A percentile compares a stretch with the other conserved stretches of the same genome.
Conservation (phyloP, 2,888 invertebrate genomes). For the Andrena dorsata region DNA sequence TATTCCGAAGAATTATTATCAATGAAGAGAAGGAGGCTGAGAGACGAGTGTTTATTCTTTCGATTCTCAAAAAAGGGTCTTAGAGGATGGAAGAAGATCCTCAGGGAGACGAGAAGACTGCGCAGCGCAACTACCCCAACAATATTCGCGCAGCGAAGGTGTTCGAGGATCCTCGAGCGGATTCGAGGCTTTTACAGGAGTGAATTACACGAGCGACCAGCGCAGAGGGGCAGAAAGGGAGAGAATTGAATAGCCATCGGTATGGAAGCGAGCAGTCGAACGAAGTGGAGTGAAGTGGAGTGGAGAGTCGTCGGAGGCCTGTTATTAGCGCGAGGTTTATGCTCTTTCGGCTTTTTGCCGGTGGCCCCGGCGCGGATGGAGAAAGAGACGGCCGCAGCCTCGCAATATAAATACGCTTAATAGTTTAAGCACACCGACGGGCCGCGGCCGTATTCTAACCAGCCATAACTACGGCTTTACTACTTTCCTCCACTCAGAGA, state of each 20-base stretch:
- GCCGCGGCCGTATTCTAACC: conserved; percentile 82
- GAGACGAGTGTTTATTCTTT: not conserved
- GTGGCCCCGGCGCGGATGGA: conserved; percentile 74
- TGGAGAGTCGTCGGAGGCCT: conserved; percentile 81
- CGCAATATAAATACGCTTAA: conserved; percentile 85
- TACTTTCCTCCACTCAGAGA: conserved; percentile 76
- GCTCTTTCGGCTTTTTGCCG: conserved; percentile 84
- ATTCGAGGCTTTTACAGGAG: not conserved
- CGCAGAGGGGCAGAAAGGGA: conserved; percentile 38
- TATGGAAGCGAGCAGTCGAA: conserved; percentile 69
- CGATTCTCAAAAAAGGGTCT: not conserved
- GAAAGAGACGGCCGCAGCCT: conserved; percentile 78
- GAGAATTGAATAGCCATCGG: conserved; percentile 48
- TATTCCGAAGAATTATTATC: conserved; percentile 15
- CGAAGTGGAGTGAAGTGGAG: conserved; percentile 78
- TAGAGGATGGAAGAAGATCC: no score
- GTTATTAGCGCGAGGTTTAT: conserved; percentile 85
- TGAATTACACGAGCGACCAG: conserved; percentile 15
- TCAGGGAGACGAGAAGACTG: no score
- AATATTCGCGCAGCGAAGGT: not conserved
- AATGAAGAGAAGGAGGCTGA: conserved; percentile 42
- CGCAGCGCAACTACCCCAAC: no score
- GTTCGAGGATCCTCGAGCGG: not conserved
- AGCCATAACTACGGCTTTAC: conserved; percentile 83
- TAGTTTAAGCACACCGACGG: conserved; percentile 84